phyloP scores from a whole-genome alignment of 64 coral and sea anemone genomes.

The Pachyseris speciosa region DNA sequence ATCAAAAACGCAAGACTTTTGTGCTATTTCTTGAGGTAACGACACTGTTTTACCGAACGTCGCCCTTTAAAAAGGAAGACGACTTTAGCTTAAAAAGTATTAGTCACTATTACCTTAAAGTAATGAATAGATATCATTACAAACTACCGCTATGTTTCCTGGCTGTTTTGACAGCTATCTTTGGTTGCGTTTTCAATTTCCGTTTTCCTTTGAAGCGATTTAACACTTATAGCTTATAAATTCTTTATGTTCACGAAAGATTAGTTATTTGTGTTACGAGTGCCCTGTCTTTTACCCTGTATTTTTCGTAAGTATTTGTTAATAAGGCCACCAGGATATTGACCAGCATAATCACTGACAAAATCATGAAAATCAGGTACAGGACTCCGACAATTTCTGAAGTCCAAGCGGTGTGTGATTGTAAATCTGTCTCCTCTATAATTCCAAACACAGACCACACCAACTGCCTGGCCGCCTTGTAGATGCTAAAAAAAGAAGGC shows the following conservation, averaged over 20 bases:
- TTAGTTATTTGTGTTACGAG: background rate
- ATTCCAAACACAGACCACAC: slow-evolving; percentile 45
- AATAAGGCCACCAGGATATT: slow-evolving; percentile 60
- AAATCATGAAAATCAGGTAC: slow-evolving; percentile 34
- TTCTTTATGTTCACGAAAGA: background rate
- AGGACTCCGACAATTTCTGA: background rate
- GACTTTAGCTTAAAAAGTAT: too few relatives aligned
- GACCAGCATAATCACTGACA: slow-evolving; percentile 50
- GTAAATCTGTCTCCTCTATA: background rate
- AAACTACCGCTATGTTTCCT: too few relatives aligned
- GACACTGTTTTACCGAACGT: too few relatives aligned
- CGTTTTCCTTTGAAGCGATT: too few relatives aligned
- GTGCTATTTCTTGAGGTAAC: too few relatives aligned
- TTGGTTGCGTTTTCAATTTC: too few relatives aligned
- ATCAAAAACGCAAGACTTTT: too few relatives aligned
- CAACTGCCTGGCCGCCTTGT: background rate
- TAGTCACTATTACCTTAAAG: too few relatives aligned
- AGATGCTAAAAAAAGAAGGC: background rate
- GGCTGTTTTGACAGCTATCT: too few relatives aligned
- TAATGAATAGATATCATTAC: too few relatives aligned
- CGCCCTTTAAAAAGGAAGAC: too few relatives aligned
- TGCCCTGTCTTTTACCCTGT: slow-evolving; percentile 19
- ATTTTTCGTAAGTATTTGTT: slow-evolving; percentile 3
- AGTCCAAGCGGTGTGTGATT: background rate
- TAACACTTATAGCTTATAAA: too few relatives aligned